These are phyloP conservation scores for Coelopa pilipes DNA, from an alignment of 2,888 invertebrate species.

Conservation along the genomic window DNA sequence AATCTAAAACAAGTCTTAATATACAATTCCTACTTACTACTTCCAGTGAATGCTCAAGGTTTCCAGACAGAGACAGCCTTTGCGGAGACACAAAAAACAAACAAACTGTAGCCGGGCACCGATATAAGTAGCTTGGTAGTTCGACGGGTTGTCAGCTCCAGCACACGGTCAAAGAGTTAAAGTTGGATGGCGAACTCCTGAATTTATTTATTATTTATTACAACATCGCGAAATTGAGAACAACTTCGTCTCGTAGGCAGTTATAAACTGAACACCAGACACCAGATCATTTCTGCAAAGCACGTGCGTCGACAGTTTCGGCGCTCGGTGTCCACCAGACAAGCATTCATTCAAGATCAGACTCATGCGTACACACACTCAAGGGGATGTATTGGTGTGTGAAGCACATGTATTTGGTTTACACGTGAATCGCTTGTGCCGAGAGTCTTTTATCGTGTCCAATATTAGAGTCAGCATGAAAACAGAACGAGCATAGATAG, in stretches of 20 bases:
- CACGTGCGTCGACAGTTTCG: constrained; percentile 28
- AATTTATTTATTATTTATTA: background rate
- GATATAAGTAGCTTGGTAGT: too few species aligned
- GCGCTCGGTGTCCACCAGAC: background rate
- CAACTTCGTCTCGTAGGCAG: constrained; percentile 18
- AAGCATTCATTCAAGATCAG: background rate
- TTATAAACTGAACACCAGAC: constrained; percentile 11
- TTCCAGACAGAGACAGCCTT: too few species aligned
- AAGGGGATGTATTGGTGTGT: background rate
- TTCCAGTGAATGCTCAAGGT: too few species aligned
- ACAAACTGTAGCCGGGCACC: too few species aligned
- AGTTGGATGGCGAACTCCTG: too few species aligned
- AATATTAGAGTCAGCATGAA: too few species aligned
- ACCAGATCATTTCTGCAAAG: constrained; percentile 14
- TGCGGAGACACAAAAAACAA: too few species aligned
- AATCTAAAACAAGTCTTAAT: too few species aligned
- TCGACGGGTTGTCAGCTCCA: too few species aligned
- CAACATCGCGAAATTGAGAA: background rate
- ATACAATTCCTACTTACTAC: too few species aligned
- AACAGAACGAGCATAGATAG: too few species aligned
- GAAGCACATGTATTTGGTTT: background rate
- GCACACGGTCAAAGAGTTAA: too few species aligned
- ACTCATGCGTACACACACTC: background rate
- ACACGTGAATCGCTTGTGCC: background rate
- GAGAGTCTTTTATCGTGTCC: background rate